Evolutionary conservation across 2,797 vertebrate genomes (phyloP).

Genomic region (Leuciscus waleckii): DNA sequence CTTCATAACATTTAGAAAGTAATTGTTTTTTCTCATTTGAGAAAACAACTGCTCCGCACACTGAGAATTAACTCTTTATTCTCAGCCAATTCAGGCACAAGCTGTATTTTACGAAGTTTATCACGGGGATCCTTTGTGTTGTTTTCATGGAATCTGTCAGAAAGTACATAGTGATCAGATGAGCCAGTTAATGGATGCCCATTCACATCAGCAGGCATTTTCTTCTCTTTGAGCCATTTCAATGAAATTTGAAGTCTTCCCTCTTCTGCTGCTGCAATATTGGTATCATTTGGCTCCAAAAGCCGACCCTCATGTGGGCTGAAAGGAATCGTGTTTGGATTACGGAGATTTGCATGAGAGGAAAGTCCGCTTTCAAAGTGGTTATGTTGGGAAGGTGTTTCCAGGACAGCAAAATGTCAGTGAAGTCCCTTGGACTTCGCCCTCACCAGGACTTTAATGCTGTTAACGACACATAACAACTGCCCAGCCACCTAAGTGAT

Average conservation of each 20-base stretch:
- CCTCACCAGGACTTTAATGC: too few species aligned
- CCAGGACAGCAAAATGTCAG: too few species aligned
- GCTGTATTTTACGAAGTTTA: background rate
- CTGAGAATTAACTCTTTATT: background rate
- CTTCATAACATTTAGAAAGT: slow-evolving; percentile 31
- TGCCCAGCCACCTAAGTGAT: background rate
- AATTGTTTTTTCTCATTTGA: slow-evolving; percentile 24
- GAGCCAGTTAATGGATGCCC: background rate
- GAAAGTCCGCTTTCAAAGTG: background rate
- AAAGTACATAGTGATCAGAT: slow-evolving; percentile 7
- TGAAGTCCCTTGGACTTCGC: too few species aligned
- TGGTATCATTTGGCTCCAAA: background rate
- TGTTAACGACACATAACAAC: too few species aligned
- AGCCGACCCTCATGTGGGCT: slow-evolving; percentile 1
- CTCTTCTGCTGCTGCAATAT: background rate
- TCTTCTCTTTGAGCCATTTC: background rate
- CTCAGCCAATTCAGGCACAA: background rate
- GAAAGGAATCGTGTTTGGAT: background rate
- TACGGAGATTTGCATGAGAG: background rate
- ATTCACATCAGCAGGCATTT: slow-evolving; percentile 5
- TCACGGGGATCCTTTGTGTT: background rate
- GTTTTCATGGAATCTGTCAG: background rate
- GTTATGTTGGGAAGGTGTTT: too few species aligned
- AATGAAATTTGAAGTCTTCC: background rate
- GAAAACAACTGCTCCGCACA: slow-evolving; percentile 21